Evolutionary conservation across 2,888 invertebrate species (phyloP).

Genomic region (Tillus elongatus): DNA sequence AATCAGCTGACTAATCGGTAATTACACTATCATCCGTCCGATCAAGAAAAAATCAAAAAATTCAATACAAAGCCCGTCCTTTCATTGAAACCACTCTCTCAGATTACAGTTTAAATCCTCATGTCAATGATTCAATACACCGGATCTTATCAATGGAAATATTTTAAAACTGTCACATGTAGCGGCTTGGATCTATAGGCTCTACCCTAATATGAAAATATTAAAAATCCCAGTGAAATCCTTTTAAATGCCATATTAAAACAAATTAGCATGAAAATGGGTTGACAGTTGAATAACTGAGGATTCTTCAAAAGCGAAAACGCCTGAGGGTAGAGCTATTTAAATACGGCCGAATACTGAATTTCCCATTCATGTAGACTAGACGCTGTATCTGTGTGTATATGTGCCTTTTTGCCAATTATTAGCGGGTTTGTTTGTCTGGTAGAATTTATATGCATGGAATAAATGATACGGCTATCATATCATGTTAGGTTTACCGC

Average conservation of each 20-base stretch:
- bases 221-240: conserved; percentile 39
- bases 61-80: too few relatives aligned
- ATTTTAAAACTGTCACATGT: conserved; percentile 31
- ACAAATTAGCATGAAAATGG: conserved; percentile 42
- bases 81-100: too few relatives aligned
- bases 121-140: conserved; percentile 24
- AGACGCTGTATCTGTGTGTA: too few relatives aligned
- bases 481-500: too few relatives aligned
- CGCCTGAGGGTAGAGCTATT: conserved; percentile 27
- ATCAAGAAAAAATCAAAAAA: too few relatives aligned
- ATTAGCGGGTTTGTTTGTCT: conserved; percentile 41
- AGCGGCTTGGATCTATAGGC: conserved; percentile 18
- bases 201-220: conserved; percentile 38
- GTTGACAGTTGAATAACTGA: conserved; percentile 41
- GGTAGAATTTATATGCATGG: conserved; percentile 42
- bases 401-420: conserved; percentile 41
- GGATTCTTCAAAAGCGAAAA: conserved; percentile 30
- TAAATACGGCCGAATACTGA: conserved; percentile 29
- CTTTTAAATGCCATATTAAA: conserved; percentile 41
- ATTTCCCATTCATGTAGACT: conserved; percentile 34
- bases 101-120: conserved; percentile 24
- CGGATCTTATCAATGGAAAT: conserved; percentile 32
- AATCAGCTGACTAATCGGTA: too few relatives aligned
- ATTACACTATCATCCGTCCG: too few relatives aligned
- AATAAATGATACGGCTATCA: conserved; percentile 42